Evolutionary conservation across 2,888 invertebrate genomes (phyloP).

Genomic region (Parnassius glacialis): DNA sequence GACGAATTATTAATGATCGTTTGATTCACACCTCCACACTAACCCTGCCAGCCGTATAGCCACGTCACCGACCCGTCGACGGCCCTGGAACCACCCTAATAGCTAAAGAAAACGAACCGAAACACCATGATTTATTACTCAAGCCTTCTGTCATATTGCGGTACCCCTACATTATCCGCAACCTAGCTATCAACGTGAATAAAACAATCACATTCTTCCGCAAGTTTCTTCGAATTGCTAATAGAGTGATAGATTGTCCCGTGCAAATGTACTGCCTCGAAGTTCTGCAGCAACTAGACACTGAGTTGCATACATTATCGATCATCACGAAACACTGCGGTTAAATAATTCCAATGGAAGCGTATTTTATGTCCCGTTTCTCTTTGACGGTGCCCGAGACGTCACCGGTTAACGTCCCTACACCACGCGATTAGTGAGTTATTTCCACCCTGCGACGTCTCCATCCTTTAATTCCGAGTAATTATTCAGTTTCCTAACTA

Average conservation of each 20-base stretch:
- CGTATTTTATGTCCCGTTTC: constrained; percentile 58
- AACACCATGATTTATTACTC: constrained; percentile 28
- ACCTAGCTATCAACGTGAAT: constrained; percentile 37
- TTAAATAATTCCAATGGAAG: constrained; percentile 58
- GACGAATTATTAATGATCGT: constrained; percentile 56
- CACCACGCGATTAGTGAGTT: constrained; percentile 61
- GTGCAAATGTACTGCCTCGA: constrained; percentile 53
- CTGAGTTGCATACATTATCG: constrained; percentile 56
- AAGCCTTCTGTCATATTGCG: constrained; percentile 34
- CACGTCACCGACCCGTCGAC: constrained; percentile 13
- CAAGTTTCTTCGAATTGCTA: constrained; percentile 46
- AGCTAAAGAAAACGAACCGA: constrained; percentile 22
- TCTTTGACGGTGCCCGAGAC: constrained; percentile 53
- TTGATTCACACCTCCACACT: constrained; percentile 35
- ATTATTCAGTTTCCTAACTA: constrained; percentile 41
- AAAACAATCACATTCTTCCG: constrained; percentile 53
- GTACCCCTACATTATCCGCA: constrained; percentile 34
- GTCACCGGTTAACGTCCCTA: constrained; percentile 60
- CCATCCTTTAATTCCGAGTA: constrained; percentile 36
- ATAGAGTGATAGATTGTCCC: constrained; percentile 53
- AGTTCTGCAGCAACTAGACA: constrained; percentile 52
- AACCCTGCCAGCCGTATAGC: not conserved
- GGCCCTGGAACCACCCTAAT: constrained; percentile 25
- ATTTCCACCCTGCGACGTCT: constrained; percentile 43
- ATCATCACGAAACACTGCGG: constrained; percentile 50